A percentile compares a stretch with the other conserved stretches of the same genome.
Evolutionary conservation across 2,797 vertebrate genomes (phyloP).

Genomic region (Rhinichthys osculus): DNA sequence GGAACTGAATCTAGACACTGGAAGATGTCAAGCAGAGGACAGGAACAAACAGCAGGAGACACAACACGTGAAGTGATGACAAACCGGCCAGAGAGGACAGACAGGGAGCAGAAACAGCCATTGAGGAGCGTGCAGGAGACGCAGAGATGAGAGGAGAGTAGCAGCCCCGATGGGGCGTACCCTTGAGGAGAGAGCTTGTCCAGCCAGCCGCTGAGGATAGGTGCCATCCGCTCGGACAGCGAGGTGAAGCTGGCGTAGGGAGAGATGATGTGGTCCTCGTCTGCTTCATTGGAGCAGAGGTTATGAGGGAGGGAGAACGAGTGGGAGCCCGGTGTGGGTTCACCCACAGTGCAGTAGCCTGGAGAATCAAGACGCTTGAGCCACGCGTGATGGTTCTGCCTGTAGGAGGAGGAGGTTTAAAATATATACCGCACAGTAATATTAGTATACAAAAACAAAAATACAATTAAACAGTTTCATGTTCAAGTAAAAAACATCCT

Average conservation of each 20-base stretch:
- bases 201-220: constrained; percentile 91
- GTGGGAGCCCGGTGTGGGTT: constrained; percentile 58
- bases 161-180: constrained; percentile 72
- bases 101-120: constrained; percentile 72
- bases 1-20: constrained; percentile 36
- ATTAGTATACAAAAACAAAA: neutral
- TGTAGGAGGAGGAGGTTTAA: constrained; percentile 43
- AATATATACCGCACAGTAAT: neutral
- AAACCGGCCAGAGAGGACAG: constrained; percentile 70
- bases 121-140: constrained; percentile 70
- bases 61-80: constrained; percentile 58
- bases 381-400: constrained; percentile 67
- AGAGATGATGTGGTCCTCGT: constrained; percentile 92
- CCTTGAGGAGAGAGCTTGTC: constrained; percentile 98
- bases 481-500: neutral
- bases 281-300: constrained; percentile 74
- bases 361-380: constrained; percentile 73
- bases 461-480: neutral
- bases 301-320: constrained; percentile 73
- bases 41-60: constrained; percentile 61
- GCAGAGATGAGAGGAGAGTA: constrained; percentile 72
- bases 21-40: constrained; percentile 32
- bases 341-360: constrained; percentile 87
- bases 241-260: constrained; percentile 95
- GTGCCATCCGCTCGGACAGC: constrained; percentile 79